Base-by-base conservation (phyloP, 2,888 invertebrate genomes). In the Pherbina coryleti region DNA sequence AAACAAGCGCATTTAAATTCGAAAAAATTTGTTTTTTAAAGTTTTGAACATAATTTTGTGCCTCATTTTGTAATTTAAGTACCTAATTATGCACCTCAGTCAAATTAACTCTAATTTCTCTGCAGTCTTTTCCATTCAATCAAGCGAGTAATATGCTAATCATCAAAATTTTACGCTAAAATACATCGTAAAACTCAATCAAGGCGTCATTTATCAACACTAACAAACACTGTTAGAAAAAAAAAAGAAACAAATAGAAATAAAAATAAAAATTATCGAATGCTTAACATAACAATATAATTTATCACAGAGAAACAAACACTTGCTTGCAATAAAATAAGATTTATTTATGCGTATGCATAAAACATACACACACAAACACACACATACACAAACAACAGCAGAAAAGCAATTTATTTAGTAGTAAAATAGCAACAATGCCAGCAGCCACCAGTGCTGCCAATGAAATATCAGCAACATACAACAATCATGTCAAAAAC, bases 371-470 rank as follows among this genome's bases (percentile, higher is more conserved):
- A 53, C 70, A 55, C 69, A 34, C 53, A 22, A 7, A 11, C 37
- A 37, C 4, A 4, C 8, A 37, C n/a, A n/a, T n/a, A 37, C 37
- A 37, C 44, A 25, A 79, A 64, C 64, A 71, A 19, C 78, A 67
- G 75, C 73, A 71, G 53, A 76, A 73, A 71, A 77, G 71, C 78
- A 77, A 77, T 76, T 76, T 51, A 79, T 73, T 51, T 73, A 75
- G n/a, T 71, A 51, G 55, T 22, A 55, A 55, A 55, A 19, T 22
- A 5, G 17, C 55, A 22, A 22, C 19, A 19, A 55, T 55, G 55
- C 22, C 55, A 55, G 1, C 44, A 44, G 11, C 44, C 44, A 14
- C 44, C 44, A 44, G 44, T 11, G 44, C 44, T 44, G 44, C 44
- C 44, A 44, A 44, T 44, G 44, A 11, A 44, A 44, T 44, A 44